These are phyloP conservation scores for Blomia tropicalis DNA, from an alignment of 2,888 invertebrate genomes.

Conservation along the genomic window DNA sequence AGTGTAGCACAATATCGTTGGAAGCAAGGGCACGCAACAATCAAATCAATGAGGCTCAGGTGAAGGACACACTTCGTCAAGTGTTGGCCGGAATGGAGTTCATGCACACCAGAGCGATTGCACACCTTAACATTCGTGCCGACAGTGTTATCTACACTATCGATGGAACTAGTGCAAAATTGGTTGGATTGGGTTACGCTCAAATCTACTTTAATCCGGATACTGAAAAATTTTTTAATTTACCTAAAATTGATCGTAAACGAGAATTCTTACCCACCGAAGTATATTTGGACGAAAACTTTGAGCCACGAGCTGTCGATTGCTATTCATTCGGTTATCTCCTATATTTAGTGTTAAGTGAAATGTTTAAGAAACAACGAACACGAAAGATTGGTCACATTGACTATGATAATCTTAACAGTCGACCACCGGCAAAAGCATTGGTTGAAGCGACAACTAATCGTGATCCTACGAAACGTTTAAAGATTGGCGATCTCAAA, in stretches of 20 bases:
- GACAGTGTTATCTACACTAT: not conserved
- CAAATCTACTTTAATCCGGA: not conserved
- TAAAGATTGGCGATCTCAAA: not conserved
- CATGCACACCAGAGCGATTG: conserved; percentile 6
- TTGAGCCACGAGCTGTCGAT: not conserved
- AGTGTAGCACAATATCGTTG: not conserved
- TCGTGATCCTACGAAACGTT: not conserved
- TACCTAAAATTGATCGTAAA: not conserved
- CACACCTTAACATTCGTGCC: conserved; percentile 7
- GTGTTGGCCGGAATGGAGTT: not conserved
- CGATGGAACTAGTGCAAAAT: not conserved
- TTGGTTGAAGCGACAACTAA: not conserved
- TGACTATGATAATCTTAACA: not conserved
- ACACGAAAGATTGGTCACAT: not conserved
- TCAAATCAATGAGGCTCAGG: not conserved
- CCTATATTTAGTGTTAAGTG: not conserved
- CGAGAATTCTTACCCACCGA: not conserved
- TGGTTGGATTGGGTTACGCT: not conserved
- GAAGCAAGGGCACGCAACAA: not conserved
- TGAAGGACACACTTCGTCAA: not conserved
- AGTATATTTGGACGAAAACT: not conserved
- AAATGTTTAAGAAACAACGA: not conserved
- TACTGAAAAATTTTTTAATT: conserved; percentile 1
- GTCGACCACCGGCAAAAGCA: not conserved
- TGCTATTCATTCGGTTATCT: conserved; percentile 2